Conservation (phyloP, 2,888 invertebrate genomes). For the Kryphioiulus occultus region DNA sequence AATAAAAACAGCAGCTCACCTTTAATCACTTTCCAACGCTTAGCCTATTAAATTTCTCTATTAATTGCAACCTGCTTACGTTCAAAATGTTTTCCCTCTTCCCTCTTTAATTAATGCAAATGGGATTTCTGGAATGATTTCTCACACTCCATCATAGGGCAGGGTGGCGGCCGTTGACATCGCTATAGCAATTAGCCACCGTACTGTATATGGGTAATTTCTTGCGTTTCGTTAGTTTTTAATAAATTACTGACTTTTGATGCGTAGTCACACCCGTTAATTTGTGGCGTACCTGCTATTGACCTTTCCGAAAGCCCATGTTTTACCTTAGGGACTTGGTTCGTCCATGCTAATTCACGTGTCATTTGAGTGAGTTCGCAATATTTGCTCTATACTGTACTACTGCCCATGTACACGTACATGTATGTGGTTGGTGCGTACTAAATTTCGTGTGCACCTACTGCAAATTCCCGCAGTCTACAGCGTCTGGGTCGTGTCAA, state of each 20-base stretch:
- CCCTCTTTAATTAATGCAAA: background rate
- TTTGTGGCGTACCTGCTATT: conserved; percentile 18
- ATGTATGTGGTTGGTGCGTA: no score
- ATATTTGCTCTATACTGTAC: background rate
- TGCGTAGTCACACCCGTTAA: background rate
- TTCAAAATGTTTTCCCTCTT: background rate
- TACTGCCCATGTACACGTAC: no score
- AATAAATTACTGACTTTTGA: background rate
- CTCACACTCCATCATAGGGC: background rate
- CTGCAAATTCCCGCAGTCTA: no score
- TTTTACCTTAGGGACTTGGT: background rate
- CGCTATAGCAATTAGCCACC: background rate
- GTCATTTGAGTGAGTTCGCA: background rate
- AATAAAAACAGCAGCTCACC: background rate
- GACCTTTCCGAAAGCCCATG: background rate
- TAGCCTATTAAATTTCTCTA: background rate
- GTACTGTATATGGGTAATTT: no score
- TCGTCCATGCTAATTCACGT: background rate
- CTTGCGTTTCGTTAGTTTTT: background rate
- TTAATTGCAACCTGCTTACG: background rate
- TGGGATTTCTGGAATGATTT: background rate
- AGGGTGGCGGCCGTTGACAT: background rate
- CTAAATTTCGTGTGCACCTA: background rate
- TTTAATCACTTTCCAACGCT: background rate
- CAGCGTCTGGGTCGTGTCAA: no score